phyloP scores from a whole-genome alignment of 2,888 invertebrate genomes.

The Odiellus spinosus region DNA sequence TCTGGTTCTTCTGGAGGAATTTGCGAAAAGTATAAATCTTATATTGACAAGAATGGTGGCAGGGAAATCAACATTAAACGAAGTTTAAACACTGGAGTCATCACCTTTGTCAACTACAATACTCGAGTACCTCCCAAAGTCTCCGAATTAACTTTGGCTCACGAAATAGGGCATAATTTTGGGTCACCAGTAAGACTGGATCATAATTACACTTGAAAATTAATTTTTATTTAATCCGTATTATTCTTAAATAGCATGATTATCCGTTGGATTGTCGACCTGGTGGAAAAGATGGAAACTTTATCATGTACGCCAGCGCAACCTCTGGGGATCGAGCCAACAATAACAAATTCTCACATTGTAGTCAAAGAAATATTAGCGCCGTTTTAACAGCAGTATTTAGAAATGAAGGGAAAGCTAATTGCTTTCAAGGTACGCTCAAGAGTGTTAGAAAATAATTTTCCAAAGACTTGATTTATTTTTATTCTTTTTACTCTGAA shows the following conservation, averaged over 20 bases:
- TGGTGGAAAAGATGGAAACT: constrained; percentile 84
- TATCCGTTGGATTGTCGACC: constrained; percentile 73
- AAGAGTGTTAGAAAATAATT: not conserved
- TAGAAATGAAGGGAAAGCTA: constrained; percentile 60
- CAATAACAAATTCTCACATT: constrained; percentile 91
- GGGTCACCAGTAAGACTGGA: constrained; percentile 65
- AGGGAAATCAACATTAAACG: constrained; percentile 85
- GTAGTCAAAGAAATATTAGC: constrained; percentile 87
- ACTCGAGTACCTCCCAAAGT: constrained; percentile 92
- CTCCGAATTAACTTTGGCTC: constrained; percentile 90
- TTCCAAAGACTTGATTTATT: constrained; percentile 1
- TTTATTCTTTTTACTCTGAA: constrained; percentile 21
- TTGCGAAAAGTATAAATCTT: constrained; percentile 93
- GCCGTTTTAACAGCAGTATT: constrained; percentile 82
- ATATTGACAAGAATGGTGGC: constrained; percentile 87
- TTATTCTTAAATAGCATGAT: constrained; percentile 55
- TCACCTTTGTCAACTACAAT: constrained; percentile 97
- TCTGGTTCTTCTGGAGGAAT: constrained; percentile 86
- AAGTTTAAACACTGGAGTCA: constrained; percentile 93
- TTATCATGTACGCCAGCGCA: constrained; percentile 98
- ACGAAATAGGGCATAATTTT: constrained; percentile 95
- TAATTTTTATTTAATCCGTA: too few relatives aligned
- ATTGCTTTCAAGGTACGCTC: constrained; percentile 61
- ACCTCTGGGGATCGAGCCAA: constrained; percentile 95
- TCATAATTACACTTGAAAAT: constrained; percentile 19